Evolutionary conservation across 2,113 vertebrate species (phyloP), one percentile per base, ranked within the genome.

Genomic region (Atractosteus spatula): DNA sequence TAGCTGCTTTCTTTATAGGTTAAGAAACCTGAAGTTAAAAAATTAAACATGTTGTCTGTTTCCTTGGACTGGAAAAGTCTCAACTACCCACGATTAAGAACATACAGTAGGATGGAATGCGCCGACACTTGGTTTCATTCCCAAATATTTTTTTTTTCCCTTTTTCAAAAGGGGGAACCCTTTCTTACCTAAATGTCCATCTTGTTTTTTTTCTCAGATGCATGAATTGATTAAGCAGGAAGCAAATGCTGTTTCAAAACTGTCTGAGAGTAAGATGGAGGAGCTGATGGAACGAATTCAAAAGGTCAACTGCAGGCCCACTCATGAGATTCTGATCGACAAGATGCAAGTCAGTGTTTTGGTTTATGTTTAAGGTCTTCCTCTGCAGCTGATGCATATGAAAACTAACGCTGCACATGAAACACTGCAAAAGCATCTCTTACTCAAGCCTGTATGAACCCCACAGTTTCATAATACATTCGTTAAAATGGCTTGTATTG

Each of bases 251-350:
- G 8, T 42, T 3, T 6, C 69, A 14, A 64, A 74, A 54, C 67
- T 64, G 68, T 69, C 61, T 10, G 73, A 74, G 5, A 29, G 55
- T 57, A 74, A 74, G 73, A 69, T 74, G 57, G 59, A 74, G 43
- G 73, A 74, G 55, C 67, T 74, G 41, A 45, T 56, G 29, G 59
- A 67, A 62, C 62, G 73, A 43, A 56, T 64, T 10, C 45, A 74
- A 59, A 74, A 43, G 56, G 44, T 55, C 4, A 65, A 74, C 3
- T 65, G 59, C 51, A 59, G 54, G 51, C 63, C 66, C 51, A 74
- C n/a, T 55, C 69, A 74, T 42, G 67, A 74, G 55, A 41, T 47
- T 12, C 14, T 62, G 68, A 8, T 74, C 59, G 17, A 14, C 47
- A 69, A 69, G 55, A 61, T 74, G 13, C 73, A 74, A 69, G 73